Base-by-base conservation (phyloP, 1,140 invertebrate genomes). In the Harpegnathos saltator region DNA sequence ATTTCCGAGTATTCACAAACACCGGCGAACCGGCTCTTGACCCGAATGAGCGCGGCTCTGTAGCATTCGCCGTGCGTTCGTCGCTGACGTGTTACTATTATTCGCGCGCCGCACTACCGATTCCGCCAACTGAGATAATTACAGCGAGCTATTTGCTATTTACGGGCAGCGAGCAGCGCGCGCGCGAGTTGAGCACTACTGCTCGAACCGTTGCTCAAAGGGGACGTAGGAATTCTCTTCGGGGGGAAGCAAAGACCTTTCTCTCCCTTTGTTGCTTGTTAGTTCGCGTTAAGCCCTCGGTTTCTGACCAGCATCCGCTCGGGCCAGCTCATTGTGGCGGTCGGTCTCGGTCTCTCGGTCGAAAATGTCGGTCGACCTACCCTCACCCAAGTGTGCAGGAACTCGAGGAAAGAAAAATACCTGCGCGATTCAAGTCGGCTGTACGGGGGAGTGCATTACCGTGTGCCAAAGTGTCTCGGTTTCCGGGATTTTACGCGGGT, bases 11-110 rank as follows among this genome's bases (percentile, higher is more conserved):
- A 33, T 24, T 78, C 63, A 54, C 65, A 58, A 80, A 80, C 52
- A 58, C 26, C 38, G 33, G 38, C 24, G 54, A 80, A 80, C 38
- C 58, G 65, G 29, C 29, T 69, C 75, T 71, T 80, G 75, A 80
- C 65, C 75, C 58, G 65, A 71, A 80, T 80, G 65, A 24, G n/a
- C 14, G 48, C 17, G 44, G 4, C 56, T 77, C 62, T 59, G 14
- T 54, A 12, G 33, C 65, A 66, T 71, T 69, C 54, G 24, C 38
- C 44, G 52, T 44, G 26, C 24, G n/a, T n/a, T n/a, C n/a, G n/a
- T 80, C 65, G 33, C 24, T 71, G 24, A 69, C 48, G 66, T 54
- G 66, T 69, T 58, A 58, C 63, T 29, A 56, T 29, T 56, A 26
- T 58, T 58, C 52, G 2, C 52, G 2, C 52, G 17, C 29, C 22